A percentile compares a stretch with the other conserved stretches of the same genome.
Evolutionary conservation across 2,113 vertebrate genomes (phyloP).

Genomic region (Elgaria multicarinata): DNA sequence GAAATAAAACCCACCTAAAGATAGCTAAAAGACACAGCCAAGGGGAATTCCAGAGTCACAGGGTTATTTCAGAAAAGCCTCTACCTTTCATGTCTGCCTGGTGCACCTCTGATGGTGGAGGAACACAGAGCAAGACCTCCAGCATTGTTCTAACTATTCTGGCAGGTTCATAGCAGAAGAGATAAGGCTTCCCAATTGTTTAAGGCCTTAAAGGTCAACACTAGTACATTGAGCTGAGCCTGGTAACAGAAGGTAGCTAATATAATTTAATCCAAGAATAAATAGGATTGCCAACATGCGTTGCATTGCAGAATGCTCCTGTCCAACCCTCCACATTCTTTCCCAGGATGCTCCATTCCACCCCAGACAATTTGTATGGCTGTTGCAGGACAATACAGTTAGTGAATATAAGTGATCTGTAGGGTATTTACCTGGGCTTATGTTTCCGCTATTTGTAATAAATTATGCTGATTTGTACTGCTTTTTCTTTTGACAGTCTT

Average conservation of each 20-base stretch:
- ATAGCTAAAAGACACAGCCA: background rate
- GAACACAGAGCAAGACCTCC: too few species aligned
- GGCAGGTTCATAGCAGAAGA: background rate
- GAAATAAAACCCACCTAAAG: background rate
- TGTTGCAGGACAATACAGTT: too few species aligned
- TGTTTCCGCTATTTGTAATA: too few species aligned
- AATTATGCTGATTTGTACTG: too few species aligned
- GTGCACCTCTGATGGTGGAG: background rate
- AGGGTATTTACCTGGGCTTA: too few species aligned
- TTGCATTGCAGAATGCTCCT: background rate
- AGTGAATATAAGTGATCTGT: too few species aligned
- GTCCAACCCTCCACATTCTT: background rate
- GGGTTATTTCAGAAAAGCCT: background rate
- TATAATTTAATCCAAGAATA: background rate
- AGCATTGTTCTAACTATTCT: background rate
- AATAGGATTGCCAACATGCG: background rate
- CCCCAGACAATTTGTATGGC: too few species aligned
- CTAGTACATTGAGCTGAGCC: background rate
- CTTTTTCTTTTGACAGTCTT: too few species aligned
- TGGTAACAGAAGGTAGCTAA: background rate
- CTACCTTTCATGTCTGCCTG: background rate
- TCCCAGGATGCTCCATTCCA: background rate
- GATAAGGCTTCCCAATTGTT: background rate
- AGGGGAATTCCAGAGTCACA: background rate
- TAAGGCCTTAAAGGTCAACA: too few species aligned